Evolutionary conservation across 1,140 invertebrate species (phyloP).

Genomic region (Hirudo medicinalis): DNA sequence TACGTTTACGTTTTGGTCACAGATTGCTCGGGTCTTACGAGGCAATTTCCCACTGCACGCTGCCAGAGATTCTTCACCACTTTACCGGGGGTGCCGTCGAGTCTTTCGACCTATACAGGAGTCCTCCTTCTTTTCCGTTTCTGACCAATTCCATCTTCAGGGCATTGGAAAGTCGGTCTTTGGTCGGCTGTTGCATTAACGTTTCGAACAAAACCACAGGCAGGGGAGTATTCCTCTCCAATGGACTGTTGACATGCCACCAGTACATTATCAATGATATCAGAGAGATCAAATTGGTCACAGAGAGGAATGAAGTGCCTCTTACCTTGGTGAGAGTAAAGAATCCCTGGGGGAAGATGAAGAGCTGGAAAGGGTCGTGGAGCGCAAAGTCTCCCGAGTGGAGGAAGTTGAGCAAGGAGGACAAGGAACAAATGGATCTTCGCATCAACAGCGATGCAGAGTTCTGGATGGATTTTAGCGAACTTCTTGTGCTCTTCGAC

Average conservation of each 20-base stretch:
- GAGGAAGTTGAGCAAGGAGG: background rate
- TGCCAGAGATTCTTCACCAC: slow-evolving; percentile 22
- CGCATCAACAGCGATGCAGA: background rate
- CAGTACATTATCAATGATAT: slow-evolving; percentile 22
- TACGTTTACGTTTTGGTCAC: background rate
- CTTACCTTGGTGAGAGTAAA: slow-evolving; percentile 15
- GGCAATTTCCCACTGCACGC: slow-evolving; percentile 12
- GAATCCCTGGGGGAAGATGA: slow-evolving; percentile 24
- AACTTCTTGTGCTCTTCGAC: slow-evolving; percentile 8
- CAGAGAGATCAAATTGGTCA: slow-evolving; percentile 17
- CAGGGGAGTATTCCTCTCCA: slow-evolving; percentile 17
- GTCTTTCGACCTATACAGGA: slow-evolving; percentile 12
- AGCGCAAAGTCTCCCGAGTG: slow-evolving; percentile 13
- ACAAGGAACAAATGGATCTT: slow-evolving; percentile 2
- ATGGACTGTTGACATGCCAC: slow-evolving; percentile 22
- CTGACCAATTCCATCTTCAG: slow-evolving; percentile 19
- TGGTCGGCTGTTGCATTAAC: slow-evolving; percentile 23
- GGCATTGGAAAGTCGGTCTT: slow-evolving; percentile 15
- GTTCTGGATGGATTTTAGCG: slow-evolving; percentile 14
- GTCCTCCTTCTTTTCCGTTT: background rate
- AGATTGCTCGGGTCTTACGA: slow-evolving; percentile 25
- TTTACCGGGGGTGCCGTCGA: slow-evolving; percentile 25
- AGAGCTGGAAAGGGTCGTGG: slow-evolving; percentile 24
- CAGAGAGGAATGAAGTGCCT: slow-evolving; percentile 13
- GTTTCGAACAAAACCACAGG: slow-evolving; percentile 1